Evolutionary conservation across 2,113 vertebrate genomes (phyloP).

Genomic region (Corythoichthys haematopterus): DNA sequence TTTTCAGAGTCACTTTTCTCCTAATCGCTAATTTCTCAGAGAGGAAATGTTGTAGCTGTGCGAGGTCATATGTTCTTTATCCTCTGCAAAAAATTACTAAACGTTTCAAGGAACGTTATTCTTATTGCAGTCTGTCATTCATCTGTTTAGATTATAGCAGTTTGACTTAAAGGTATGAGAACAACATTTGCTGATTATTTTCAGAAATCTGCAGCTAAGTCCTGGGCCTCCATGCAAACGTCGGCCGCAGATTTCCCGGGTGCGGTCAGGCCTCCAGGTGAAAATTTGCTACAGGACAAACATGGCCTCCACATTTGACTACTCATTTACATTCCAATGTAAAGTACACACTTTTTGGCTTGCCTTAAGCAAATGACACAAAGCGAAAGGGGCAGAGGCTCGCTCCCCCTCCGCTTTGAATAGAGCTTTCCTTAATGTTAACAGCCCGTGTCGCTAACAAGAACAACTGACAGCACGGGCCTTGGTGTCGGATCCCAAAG

Average conservation of each 20-base stretch:
- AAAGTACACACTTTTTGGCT: constrained; percentile 71
- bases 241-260: constrained; percentile 68
- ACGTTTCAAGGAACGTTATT: no score
- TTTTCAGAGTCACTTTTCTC: no score
- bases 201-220: neutral
- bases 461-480: neutral
- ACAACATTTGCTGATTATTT: neutral
- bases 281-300: constrained; percentile 73
- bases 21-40: no score
- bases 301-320: constrained; percentile 70
- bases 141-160: no score
- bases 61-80: no score
- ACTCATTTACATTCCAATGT: constrained; percentile 74
- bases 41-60: no score
- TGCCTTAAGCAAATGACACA: constrained; percentile 68
- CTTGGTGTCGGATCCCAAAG: neutral
- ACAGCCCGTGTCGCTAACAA: constrained; percentile 42
- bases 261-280: constrained; percentile 71
- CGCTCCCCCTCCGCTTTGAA: constrained; percentile 69
- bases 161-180: no score
- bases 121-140: no score
- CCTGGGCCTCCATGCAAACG: constrained; percentile 71
- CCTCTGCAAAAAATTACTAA: no score
- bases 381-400: constrained; percentile 41
- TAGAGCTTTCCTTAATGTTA: constrained; percentile 69